Evolutionary conservation across 2,113 vertebrate species (phyloP).

Genomic region (Callipepla californica): DNA sequence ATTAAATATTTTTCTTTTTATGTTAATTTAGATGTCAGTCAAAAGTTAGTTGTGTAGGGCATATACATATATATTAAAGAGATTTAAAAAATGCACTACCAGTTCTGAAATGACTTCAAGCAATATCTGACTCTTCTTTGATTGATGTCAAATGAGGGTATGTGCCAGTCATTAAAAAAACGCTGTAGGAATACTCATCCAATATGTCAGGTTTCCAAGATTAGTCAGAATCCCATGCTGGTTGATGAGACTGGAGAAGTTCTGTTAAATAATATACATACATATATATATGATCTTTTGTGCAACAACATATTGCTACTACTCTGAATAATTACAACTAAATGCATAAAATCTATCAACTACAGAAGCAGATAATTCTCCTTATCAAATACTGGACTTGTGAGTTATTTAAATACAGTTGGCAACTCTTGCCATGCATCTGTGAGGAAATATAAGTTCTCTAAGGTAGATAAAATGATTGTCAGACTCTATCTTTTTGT

Average conservation of each 20-base stretch:
- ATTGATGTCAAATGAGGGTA: conserved; percentile 4
- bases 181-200: conserved; percentile 8
- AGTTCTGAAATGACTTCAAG: conserved; percentile 12
- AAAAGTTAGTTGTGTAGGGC: background rate
- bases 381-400: background rate
- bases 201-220: background rate
- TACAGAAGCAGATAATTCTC: background rate
- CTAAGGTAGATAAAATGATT: background rate
- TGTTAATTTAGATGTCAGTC: conserved; percentile 31
- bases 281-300: background rate
- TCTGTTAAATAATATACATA: background rate
- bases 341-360: background rate
- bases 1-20: conserved; percentile 27
- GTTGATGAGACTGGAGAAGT: conserved; percentile 20
- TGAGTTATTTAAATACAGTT: background rate
- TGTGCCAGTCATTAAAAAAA: background rate
- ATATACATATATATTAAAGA: background rate
- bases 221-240: conserved; percentile 16
- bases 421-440: background rate
- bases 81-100: background rate
- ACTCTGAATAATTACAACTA: background rate
- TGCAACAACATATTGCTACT: background rate
- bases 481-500: background rate
- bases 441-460: background rate
- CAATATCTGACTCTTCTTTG: background rate